Percentiles rank a stretch among this genome's conserved stretches.
phyloP scores from a whole-genome alignment of 2,888 invertebrate genomes.

The Parascotia fuliginaria region DNA sequence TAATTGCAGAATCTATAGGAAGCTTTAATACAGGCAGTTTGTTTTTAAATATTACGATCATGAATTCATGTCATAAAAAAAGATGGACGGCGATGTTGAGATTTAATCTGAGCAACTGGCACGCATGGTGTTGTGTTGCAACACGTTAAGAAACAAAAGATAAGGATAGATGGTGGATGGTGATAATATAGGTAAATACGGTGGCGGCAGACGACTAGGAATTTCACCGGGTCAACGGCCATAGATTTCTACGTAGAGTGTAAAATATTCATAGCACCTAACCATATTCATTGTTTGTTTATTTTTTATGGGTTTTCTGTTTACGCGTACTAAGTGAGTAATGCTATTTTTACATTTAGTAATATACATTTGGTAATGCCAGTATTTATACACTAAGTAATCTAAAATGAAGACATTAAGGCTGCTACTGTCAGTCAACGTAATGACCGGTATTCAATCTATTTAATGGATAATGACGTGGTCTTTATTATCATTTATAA shows the following conservation, averaged over 20 bases:
- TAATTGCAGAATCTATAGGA: no score
- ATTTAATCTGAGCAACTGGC: conserved; percentile 2
- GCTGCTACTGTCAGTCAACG: no score
- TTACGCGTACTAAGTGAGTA: conserved; percentile 2
- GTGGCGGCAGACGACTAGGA: conserved; percentile 41
- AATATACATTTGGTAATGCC: no score
- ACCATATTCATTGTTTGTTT: conserved; percentile 34
- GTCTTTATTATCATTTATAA: no score
- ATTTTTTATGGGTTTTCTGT: conserved; percentile 4
- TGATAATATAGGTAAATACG: conserved; percentile 47
- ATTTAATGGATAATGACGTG: no score
- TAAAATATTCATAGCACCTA: conserved; percentile 47
- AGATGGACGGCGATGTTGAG: conserved; percentile 7
- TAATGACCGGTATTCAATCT: no score
- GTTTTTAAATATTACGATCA: no score
- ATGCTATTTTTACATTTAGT: neutral
- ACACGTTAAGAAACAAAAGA: conserved; percentile 54
- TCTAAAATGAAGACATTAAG: no score
- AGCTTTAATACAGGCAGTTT: no score
- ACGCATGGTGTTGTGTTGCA: conserved; percentile 32
- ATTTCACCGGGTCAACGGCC: conserved; percentile 61
- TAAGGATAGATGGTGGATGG: conserved; percentile 56
- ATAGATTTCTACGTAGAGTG: conserved; percentile 41
- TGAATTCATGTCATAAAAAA: neutral
- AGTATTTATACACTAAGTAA: no score